A percentile compares a stretch with the other conserved stretches of the same genome.
These are phyloP conservation scores for Manis pentadactyla DNA, from an alignment of 2,797 vertebrate species.

Conservation along the genomic window DNA sequence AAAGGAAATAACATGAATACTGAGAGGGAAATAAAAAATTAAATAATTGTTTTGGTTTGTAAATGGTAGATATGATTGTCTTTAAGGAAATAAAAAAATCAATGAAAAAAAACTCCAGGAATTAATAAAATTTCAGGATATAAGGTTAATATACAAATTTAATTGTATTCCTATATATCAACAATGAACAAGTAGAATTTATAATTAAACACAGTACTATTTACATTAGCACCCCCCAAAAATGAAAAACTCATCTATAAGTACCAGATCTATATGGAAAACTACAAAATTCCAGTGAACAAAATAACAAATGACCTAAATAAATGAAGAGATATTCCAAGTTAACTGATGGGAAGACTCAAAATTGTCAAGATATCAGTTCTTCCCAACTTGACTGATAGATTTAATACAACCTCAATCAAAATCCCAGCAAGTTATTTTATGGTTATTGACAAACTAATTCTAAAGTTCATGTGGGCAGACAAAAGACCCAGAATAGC, in stretches of 20 bases:
- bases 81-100: not conserved
- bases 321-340: not conserved
- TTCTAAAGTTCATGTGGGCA: not conserved
- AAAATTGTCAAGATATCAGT: not conserved
- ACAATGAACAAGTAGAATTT: not conserved
- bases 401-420: not conserved
- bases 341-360: not conserved
- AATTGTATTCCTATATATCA: not conserved
- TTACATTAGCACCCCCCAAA: not conserved
- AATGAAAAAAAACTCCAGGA: not conserved
- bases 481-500: not conserved
- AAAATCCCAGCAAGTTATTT: not conserved
- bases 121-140: not conserved
- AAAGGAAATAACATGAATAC: not conserved
- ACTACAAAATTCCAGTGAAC: not conserved
- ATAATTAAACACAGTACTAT: not conserved
- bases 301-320: not conserved
- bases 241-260: not conserved
- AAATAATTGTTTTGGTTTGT: too few relatives aligned
- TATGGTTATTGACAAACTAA: not conserved
- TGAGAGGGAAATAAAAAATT: not conserved
- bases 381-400: not conserved
- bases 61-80: not conserved
- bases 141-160: not conserved
- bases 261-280: not conserved